Evolutionary conservation across 1,140 invertebrate species (phyloP).

Genomic region (Cherax quadricarinatus): DNA sequence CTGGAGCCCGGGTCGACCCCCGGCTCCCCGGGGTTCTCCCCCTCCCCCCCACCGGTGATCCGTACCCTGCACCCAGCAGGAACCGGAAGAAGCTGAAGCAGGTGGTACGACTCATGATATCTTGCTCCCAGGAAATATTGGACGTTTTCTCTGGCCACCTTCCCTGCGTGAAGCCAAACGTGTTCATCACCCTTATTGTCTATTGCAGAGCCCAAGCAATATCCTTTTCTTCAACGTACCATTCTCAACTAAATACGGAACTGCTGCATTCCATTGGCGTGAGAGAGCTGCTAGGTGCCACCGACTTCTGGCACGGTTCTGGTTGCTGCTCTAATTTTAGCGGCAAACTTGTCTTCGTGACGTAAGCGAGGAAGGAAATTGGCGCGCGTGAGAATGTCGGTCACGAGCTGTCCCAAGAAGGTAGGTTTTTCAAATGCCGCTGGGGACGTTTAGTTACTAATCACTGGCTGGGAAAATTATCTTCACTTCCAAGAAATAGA

Average conservation of each 20-base stretch:
- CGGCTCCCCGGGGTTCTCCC: too few relatives aligned
- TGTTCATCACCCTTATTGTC: background rate
- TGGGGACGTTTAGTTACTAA: background rate
- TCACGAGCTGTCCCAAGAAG: constrained; percentile 46
- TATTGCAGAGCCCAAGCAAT: background rate
- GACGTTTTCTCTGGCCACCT: background rate
- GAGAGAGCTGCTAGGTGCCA: constrained; percentile 26
- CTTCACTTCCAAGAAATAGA: background rate
- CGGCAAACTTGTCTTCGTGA: constrained; percentile 39
- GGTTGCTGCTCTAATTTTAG: constrained; percentile 39
- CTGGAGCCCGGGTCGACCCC: background rate
- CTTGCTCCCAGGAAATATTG: background rate
- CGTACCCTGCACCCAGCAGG: background rate
- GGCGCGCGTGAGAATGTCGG: constrained; percentile 39
- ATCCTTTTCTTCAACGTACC: background rate
- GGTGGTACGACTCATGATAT: background rate
- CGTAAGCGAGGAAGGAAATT: constrained; percentile 53
- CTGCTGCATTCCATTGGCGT: constrained; percentile 27
- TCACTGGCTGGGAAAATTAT: background rate
- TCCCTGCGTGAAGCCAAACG: background rate
- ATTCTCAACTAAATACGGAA: constrained; percentile 20
- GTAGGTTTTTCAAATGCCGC: constrained; percentile 5
- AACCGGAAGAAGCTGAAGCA: constrained; percentile 9
- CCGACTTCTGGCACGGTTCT: constrained; percentile 15
- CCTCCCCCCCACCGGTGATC: background rate